A percentile compares a stretch with the other conserved stretches of the same genome.
phyloP scores from a whole-genome alignment of 2,888 invertebrate species.

The Bombylius major region DNA sequence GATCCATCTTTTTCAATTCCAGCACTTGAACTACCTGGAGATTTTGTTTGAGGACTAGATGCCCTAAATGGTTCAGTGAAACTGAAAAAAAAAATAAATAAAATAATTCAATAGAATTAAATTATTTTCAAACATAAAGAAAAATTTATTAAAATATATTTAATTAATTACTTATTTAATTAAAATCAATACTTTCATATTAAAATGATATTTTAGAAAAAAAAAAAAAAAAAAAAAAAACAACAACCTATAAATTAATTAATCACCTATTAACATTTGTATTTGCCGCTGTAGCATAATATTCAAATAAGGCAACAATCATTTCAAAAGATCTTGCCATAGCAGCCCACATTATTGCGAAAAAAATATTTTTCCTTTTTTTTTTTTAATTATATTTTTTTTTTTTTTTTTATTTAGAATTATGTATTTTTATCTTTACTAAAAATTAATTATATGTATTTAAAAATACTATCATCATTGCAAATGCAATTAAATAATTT shows the following conservation, averaged over 20 bases:
- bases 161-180: background rate
- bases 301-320: slow-evolving; percentile 70
- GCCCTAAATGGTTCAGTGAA: slow-evolving; percentile 21
- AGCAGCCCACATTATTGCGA: slow-evolving; percentile 58
- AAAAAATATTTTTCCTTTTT: background rate
- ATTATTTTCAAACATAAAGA: background rate
- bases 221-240: no score
- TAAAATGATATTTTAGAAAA: no score
- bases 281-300: slow-evolving; percentile 46
- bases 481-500: no score
- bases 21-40: slow-evolving; percentile 57
- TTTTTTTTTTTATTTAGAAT: background rate
- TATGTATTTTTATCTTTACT: slow-evolving; percentile 1
- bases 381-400: background rate
- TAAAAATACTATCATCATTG: no score
- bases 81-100: slow-evolving; percentile 4
- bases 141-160: background rate
- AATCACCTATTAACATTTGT: background rate
- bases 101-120: background rate
- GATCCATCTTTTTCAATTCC: slow-evolving; percentile 32
- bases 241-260: no score
- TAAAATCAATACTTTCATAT: no score
- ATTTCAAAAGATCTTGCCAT: slow-evolving; percentile 70
- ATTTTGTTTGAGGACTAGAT: slow-evolving; percentile 53
- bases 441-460: background rate